A percentile compares a stretch with the other conserved stretches of the same genome.
These are phyloP conservation scores for Caenorhabditis tropicalis DNA, from an alignment of 1,140 invertebrate genomes.

Conservation along the genomic window DNA sequence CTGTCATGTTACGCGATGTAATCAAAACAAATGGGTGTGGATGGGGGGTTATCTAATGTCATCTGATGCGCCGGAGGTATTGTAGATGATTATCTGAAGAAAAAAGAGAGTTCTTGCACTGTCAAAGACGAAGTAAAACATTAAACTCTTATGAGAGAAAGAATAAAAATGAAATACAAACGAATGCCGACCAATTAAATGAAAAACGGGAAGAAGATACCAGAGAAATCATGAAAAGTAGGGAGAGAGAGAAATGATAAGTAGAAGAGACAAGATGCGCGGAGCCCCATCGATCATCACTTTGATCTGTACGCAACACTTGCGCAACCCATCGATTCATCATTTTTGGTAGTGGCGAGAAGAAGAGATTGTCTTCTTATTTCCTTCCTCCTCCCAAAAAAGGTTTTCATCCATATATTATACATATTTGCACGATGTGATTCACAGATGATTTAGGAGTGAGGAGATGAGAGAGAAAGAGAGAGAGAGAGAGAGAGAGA, in stretches of 20 bases:
- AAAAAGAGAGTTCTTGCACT: background rate
- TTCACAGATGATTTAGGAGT: slow-evolving; percentile 26
- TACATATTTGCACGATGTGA: background rate
- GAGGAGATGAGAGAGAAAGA: background rate
- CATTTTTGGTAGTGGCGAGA: slow-evolving; percentile 25
- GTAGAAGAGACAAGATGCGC: background rate
- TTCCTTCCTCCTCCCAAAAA: background rate
- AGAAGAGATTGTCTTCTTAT: background rate
- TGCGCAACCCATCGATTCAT: slow-evolving; percentile 18
- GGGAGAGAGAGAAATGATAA: background rate
- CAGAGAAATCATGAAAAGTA: background rate
- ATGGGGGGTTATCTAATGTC: slow-evolving; percentile 2
- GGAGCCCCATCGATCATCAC: slow-evolving; percentile 32
- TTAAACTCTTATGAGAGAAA: background rate
- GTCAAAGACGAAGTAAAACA: background rate
- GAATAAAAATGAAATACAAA: background rate
- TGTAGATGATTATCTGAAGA: slow-evolving; percentile 1
- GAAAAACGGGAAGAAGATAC: background rate
- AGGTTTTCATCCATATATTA: slow-evolving; percentile 4
- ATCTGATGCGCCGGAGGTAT: background rate
- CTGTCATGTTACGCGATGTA: slow-evolving; percentile 40
- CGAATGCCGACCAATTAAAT: slow-evolving; percentile 13
- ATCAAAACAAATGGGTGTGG: slow-evolving; percentile 42
- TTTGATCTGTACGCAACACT: slow-evolving; percentile 36
- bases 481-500: too few species aligned